Conservation (phyloP, 64 coral and sea anemone genomes). For the Pocillopora verrucosa region DNA sequence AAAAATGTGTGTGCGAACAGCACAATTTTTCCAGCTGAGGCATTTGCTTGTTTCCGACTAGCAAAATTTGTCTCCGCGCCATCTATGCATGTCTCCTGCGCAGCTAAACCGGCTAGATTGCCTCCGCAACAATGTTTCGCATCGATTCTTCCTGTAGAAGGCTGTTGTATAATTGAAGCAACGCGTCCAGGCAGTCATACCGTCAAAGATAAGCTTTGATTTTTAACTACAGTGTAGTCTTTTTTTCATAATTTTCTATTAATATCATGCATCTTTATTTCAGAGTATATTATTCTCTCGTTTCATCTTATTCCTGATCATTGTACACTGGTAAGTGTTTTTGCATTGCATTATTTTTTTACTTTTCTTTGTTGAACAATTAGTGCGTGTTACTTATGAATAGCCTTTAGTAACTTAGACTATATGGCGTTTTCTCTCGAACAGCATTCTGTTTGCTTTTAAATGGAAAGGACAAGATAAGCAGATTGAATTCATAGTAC, state of each 20-base stretch:
- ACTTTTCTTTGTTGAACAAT: neutral
- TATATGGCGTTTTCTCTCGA: neutral
- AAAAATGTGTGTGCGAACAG: neutral
- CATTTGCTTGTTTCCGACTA: too few species aligned
- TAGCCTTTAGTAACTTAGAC: neutral
- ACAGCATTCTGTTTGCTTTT: slow-evolving; percentile 69
- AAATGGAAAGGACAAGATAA: slow-evolving; percentile 74
- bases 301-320: slow-evolving; percentile 77
- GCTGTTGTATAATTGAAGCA: too few species aligned
- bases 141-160: too few species aligned
- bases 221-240: neutral
- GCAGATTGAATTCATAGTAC: slow-evolving; percentile 47
- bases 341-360: neutral
- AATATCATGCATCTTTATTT: neutral
- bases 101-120: neutral
- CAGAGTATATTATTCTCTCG: slow-evolving; percentile 69
- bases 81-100: too few species aligned
- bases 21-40: too few species aligned
- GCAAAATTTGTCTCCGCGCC: too few species aligned
- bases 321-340: slow-evolving; percentile 84
- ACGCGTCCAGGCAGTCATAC: too few species aligned
- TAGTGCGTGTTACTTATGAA: neutral
- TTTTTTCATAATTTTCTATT: neutral
- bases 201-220: neutral
- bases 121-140: neutral